A percentile compares a stretch with the other conserved stretches of the same genome.
Conservation (phyloP, 2,113 vertebrate genomes). For the Leucopternis melanops region DNA sequence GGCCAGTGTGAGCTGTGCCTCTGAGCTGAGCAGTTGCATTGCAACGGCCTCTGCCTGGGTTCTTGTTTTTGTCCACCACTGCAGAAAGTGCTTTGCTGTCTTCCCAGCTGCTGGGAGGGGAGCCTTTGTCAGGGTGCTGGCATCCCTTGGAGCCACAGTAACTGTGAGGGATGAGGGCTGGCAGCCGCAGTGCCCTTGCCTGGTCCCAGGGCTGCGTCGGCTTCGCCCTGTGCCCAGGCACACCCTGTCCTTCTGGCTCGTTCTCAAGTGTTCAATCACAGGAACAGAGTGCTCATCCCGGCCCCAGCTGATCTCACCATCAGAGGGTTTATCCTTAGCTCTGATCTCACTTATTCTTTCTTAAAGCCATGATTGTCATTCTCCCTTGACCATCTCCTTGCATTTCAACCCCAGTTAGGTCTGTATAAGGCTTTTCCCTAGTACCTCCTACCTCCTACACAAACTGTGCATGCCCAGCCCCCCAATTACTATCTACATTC, state of each 20-base stretch:
- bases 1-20: background rate
- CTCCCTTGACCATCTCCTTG: background rate
- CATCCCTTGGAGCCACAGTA: rapidly evolving
- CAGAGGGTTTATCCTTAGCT: background rate
- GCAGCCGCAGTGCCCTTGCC: rapidly evolving
- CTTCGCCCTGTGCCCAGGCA: rapidly evolving
- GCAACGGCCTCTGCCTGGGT: background rate
- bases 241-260: background rate
- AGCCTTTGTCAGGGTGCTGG: background rate
- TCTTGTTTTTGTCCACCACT: background rate
- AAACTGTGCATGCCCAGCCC: background rate
- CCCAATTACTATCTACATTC: too few relatives aligned
- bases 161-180: background rate
- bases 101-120: background rate
- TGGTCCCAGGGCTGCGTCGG: rapidly evolving
- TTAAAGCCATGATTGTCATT: background rate
- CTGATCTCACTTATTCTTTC: background rate
- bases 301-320: background rate
- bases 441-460: background rate
- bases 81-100: background rate
- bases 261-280: background rate
- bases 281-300: background rate
- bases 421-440: background rate
- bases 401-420: background rate
- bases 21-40: rapidly evolving